phyloP scores from a whole-genome alignment of 2,888 invertebrate species.

The Drosophila algonquin region DNA sequence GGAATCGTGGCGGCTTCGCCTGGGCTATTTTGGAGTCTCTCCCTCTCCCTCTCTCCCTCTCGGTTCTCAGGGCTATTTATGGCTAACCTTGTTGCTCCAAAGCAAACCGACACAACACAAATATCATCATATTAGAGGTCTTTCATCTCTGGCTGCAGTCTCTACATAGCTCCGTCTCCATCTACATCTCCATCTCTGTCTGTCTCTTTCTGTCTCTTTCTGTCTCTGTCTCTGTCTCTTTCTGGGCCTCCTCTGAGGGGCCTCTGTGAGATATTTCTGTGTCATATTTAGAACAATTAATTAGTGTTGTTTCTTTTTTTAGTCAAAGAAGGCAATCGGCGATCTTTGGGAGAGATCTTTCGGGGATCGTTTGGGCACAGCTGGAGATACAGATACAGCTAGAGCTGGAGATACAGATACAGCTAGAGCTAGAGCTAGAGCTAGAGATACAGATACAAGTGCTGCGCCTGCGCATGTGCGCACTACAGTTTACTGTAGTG shows the following conservation, averaged over 20 bases:
- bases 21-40: constrained; percentile 31
- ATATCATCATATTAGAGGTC: constrained; percentile 44
- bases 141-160: constrained; percentile 39
- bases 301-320: constrained; percentile 51
- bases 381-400: background rate
- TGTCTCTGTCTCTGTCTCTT: background rate
- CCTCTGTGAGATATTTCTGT: constrained; percentile 41
- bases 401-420: background rate
- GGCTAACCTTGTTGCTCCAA: constrained; percentile 51
- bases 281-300: constrained; percentile 67
- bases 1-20: background rate
- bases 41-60: constrained; percentile 21
- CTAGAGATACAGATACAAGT: constrained; percentile 26
- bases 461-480: constrained; percentile 44
- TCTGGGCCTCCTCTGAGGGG: background rate
- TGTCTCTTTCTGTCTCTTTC: background rate
- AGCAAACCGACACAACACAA: constrained; percentile 14
- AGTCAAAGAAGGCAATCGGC: constrained; percentile 15
- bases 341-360: constrained; percentile 8
- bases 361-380: constrained; percentile 3
- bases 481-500: constrained; percentile 14
- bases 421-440: background rate
- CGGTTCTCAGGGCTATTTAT: constrained; percentile 49
- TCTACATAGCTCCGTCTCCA: background rate
- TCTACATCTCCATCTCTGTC: background rate